Percentiles rank a stretch among this genome's conserved stretches.
Evolutionary conservation across 2,797 vertebrate species (phyloP).

Genomic region (Ctenosaura bakeri): DNA sequence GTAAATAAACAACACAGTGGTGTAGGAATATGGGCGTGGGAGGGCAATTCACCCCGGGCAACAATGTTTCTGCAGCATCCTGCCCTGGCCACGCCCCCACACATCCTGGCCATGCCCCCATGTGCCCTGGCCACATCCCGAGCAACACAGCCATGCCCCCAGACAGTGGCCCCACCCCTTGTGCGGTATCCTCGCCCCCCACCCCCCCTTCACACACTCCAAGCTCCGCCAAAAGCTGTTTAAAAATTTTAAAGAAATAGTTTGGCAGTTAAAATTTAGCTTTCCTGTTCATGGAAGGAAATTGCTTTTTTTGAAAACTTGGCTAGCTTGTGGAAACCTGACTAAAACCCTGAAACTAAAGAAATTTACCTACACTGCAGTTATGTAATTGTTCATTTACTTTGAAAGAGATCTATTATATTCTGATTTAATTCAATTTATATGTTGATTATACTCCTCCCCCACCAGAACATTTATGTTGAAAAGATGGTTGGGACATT

Average conservation of each 20-base stretch:
- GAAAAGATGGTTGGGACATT: slow-evolving; percentile 15
- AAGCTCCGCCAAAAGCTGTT: neutral
- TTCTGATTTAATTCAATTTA: slow-evolving; percentile 16
- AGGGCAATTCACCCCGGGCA: no score
- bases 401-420: slow-evolving; percentile 17
- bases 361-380: neutral
- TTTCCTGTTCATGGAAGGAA: neutral
- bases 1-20: neutral
- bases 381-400: neutral
- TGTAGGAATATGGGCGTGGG: no score
- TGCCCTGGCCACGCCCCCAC: no score
- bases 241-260: neutral
- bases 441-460: slow-evolving; percentile 6
- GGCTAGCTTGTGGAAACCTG: neutral
- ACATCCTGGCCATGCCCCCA: no score
- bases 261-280: neutral
- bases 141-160: no score
- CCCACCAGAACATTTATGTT: neutral
- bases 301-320: neutral
- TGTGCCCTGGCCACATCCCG: no score
- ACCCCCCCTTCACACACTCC: no score
- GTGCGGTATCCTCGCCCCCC: no score
- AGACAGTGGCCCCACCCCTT: no score
- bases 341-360: neutral
- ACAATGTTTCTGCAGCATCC: no score